Percentiles rank a stretch among this genome's conserved stretches.
phyloP scores from a whole-genome alignment of 2,113 vertebrate species.

The Tichodroma muraria region DNA sequence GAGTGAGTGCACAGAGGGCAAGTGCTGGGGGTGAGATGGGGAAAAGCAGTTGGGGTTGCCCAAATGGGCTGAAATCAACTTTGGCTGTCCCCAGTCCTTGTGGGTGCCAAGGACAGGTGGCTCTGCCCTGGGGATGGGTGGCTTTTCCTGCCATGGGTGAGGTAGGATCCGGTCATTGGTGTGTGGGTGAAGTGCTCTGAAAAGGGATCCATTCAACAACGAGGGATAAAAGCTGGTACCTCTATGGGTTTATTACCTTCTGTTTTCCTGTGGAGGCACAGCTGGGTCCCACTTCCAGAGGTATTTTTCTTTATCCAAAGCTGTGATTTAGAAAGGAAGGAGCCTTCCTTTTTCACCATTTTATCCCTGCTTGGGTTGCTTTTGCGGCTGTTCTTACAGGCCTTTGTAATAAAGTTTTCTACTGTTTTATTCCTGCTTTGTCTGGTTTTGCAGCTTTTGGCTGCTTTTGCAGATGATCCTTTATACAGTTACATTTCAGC shows the following conservation, averaged over 20 bases:
- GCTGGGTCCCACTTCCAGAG: not conserved
- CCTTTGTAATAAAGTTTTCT: not conserved
- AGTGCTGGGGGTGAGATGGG: rapidly evolving
- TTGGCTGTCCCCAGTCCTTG: no score
- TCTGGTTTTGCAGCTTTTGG: conserved; percentile 9
- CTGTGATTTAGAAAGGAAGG: not conserved
- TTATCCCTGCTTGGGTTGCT: not conserved
- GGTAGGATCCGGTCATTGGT: not conserved
- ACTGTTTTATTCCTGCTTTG: not conserved
- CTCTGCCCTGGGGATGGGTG: not conserved
- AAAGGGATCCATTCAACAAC: not conserved
- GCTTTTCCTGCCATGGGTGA: not conserved
- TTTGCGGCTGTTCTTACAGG: not conserved
- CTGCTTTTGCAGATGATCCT: not conserved
- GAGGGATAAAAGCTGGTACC: not conserved
- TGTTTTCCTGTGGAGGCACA: not conserved
- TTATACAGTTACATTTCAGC: not conserved
- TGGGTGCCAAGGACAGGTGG: rapidly evolving
- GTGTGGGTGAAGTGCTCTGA: not conserved
- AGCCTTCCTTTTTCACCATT: not conserved
- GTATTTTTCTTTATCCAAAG: not conserved
- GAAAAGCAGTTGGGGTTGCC: not conserved
- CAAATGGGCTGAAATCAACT: not conserved
- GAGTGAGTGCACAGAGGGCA: conserved; percentile 74
- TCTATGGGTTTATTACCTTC: not conserved